Percentiles rank a stretch among this genome's conserved stretches.
phyloP scores from a whole-genome alignment of 1,140 invertebrate species.

The Drosophila lowei region DNA sequence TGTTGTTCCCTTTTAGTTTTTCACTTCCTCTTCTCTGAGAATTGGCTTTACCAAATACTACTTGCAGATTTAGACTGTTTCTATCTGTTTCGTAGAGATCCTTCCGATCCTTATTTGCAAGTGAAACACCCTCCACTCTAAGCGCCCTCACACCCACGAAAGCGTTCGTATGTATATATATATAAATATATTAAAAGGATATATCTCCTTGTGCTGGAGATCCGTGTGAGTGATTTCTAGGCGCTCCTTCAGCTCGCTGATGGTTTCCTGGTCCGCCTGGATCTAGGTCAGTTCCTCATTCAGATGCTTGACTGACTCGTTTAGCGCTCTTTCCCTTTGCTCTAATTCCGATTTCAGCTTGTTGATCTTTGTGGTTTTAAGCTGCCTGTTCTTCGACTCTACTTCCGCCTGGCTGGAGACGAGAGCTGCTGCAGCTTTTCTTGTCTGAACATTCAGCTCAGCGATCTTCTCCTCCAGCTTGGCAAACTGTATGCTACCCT shows the following conservation, averaged over 20 bases:
- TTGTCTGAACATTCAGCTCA: conserved; percentile 10
- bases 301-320: conserved; percentile 34
- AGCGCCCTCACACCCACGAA: too few species aligned
- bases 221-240: conserved; percentile 65
- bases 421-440: conserved; percentile 13
- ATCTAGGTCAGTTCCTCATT: conserved; percentile 52
- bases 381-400: conserved; percentile 29
- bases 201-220: conserved; percentile 60
- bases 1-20: too few species aligned
- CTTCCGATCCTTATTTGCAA: too few species aligned
- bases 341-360: conserved; percentile 43
- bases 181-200: too few species aligned
- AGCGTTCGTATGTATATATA: too few species aligned
- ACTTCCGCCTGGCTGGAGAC: conserved; percentile 29
- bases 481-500: conserved; percentile 18
- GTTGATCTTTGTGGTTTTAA: conserved; percentile 39
- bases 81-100: too few species aligned
- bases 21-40: too few species aligned
- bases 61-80: too few species aligned
- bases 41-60: too few species aligned
- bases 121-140: too few species aligned
- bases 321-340: conserved; percentile 23
- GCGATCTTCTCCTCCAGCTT: conserved; percentile 29
- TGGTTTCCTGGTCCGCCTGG: conserved; percentile 42
- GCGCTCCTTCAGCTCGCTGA: conserved; percentile 58